phyloP scores from a whole-genome alignment of 1,140 invertebrate genomes.

The Hirudo medicinalis region DNA sequence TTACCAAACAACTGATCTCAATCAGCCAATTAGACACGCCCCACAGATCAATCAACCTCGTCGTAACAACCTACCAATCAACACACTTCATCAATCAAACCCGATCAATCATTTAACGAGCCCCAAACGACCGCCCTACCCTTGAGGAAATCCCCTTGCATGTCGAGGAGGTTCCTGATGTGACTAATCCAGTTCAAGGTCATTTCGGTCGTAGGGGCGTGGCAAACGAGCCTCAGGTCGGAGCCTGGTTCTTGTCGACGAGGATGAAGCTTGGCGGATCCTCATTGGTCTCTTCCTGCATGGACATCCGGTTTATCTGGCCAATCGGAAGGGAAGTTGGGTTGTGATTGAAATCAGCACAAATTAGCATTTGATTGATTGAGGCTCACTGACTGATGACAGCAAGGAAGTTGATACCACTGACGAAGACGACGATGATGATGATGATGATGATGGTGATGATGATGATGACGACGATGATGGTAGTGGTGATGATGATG shows the following conservation, averaged over 20 bases:
- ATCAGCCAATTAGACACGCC: too few species aligned
- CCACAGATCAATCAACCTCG: too few species aligned
- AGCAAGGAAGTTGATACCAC: too few species aligned
- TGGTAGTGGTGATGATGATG: not conserved
- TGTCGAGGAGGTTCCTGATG: constrained; percentile 69
- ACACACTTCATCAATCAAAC: too few species aligned
- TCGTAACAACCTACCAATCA: too few species aligned
- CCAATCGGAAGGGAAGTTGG: not conserved
- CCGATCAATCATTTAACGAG: too few species aligned
- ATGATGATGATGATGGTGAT: not conserved
- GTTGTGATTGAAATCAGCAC: too few species aligned
- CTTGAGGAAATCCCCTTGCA: constrained; percentile 65
- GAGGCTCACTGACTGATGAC: too few species aligned
- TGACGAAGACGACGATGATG: not conserved
- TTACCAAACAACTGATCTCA: too few species aligned
- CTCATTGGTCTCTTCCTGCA: constrained; percentile 52
- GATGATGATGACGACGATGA: not conserved
- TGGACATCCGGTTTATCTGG: constrained; percentile 84
- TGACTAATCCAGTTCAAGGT: constrained; percentile 67
- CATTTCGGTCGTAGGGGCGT: constrained; percentile 52
- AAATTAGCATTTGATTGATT: too few species aligned
- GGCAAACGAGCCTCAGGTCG: constrained; percentile 60
- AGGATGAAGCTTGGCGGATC: constrained; percentile 62
- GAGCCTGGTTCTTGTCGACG: constrained; percentile 56
- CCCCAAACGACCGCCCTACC: constrained; percentile 26